Percentiles rank a stretch among this genome's conserved stretches.
Evolutionary conservation across 2,797 vertebrate species (phyloP).

Genomic region (Danio choprae): DNA sequence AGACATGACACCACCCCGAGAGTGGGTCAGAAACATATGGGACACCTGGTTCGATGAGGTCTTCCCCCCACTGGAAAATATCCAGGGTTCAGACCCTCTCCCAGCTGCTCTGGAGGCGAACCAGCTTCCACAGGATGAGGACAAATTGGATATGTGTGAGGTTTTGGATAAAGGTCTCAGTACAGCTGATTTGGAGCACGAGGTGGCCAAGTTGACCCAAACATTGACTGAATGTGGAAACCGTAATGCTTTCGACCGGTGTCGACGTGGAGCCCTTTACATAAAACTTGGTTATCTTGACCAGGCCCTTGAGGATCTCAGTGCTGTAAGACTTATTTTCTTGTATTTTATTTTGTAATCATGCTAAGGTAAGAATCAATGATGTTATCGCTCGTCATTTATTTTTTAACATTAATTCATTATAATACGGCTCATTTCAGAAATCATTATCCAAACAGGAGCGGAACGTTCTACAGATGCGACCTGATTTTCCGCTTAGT

Average conservation of each 20-base stretch:
- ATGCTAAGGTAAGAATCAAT: not conserved
- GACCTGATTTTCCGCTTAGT: slow-evolving; percentile 35
- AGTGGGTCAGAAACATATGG: slow-evolving; percentile 69
- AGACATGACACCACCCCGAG: slow-evolving; percentile 36
- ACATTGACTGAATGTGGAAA: slow-evolving; percentile 66
- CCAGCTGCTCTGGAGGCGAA: slow-evolving; percentile 24
- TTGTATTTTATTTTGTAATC: not conserved
- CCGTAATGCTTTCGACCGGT: slow-evolving; percentile 70
- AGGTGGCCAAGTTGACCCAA: slow-evolving; percentile 68
- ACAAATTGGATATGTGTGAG: slow-evolving; percentile 46
- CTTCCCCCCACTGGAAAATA: slow-evolving; percentile 60
- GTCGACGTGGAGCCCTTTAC: slow-evolving; percentile 74
- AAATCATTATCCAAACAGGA: slow-evolving; percentile 23
- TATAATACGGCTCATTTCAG: not conserved
- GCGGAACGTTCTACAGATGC: slow-evolving; percentile 1
- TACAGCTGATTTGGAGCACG: slow-evolving; percentile 64
- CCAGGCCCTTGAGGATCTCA: slow-evolving; percentile 75
- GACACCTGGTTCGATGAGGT: slow-evolving; percentile 67
- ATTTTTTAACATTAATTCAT: not conserved
- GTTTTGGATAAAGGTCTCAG: slow-evolving; percentile 44
- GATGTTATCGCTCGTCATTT: not conserved
- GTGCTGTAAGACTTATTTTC: slow-evolving; percentile 68
- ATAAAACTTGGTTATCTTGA: slow-evolving; percentile 77
- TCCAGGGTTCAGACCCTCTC: not conserved
- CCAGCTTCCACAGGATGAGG: slow-evolving; percentile 1